These are phyloP conservation scores for Caenorhabditis sp. DNA, from an alignment of 2,888 invertebrate genomes.

Conservation along the genomic window DNA sequence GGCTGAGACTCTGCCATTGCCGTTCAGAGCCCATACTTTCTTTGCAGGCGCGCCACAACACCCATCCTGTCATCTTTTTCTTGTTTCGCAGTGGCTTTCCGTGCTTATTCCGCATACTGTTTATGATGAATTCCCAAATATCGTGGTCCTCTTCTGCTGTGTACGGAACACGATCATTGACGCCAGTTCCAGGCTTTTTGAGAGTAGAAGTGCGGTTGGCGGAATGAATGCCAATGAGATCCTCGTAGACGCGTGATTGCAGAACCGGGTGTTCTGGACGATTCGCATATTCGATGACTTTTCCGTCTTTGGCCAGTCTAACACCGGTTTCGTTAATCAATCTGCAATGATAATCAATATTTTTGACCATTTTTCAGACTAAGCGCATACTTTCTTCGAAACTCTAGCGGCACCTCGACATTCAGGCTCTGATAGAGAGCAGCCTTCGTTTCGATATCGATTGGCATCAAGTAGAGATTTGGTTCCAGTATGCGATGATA, in stretches of 20 bases:
- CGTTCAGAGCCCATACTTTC: background rate
- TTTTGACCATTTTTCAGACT: no score
- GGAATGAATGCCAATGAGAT: background rate
- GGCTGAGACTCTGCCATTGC: background rate
- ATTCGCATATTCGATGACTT: background rate
- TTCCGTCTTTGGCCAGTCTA: background rate
- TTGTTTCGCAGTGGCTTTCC: background rate
- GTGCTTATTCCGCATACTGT: background rate
- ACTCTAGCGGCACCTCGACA: constrained; percentile 7
- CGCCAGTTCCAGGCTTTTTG: background rate
- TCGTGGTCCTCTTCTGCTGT: background rate
- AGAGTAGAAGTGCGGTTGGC: background rate
- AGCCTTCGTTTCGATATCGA: constrained; percentile 21
- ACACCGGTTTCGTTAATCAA: background rate
- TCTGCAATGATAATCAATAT: background rate
- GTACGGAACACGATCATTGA: background rate
- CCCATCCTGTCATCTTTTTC: background rate
- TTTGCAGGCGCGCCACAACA: background rate
- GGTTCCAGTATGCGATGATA: background rate
- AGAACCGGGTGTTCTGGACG: background rate
- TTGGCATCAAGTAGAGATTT: constrained; percentile 23
- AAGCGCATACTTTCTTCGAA: constrained; percentile 4
- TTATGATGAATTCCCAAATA: background rate
- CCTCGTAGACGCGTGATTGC: background rate
- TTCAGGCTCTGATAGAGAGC: constrained; percentile 7